Conservation (phyloP, 2,113 vertebrate species). For the Ascaphus truei region DNA sequence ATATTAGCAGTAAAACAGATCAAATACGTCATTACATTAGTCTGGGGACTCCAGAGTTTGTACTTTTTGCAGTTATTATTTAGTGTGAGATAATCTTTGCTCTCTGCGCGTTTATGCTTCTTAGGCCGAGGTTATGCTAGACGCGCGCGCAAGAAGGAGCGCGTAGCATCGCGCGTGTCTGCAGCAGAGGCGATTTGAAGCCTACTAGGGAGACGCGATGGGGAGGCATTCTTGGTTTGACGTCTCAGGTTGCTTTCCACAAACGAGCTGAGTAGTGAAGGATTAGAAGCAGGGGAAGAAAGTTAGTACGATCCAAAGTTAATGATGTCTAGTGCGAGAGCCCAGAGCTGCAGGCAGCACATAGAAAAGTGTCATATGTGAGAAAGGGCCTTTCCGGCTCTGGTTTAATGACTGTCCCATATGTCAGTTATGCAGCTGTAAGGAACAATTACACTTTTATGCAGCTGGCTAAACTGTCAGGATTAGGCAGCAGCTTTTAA, state of each 20-base stretch:
- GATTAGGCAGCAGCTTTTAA: slow-evolving; percentile 36
- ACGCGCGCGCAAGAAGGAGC: too few relatives aligned
- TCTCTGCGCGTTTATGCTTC: too few relatives aligned
- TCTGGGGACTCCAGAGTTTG: too few relatives aligned
- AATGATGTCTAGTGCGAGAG: slow-evolving; percentile 5
- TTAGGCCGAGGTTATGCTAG: too few relatives aligned
- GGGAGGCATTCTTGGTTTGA: slow-evolving; percentile 14
- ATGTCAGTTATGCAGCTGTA: slow-evolving; percentile 50
- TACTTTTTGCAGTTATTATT: too few relatives aligned
- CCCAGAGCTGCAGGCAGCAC: slow-evolving; percentile 17
- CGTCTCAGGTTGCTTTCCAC: background rate
- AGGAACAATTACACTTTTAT: slow-evolving; percentile 51
- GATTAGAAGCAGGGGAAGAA: background rate
- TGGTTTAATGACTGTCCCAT: slow-evolving; percentile 56
- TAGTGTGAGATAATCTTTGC: too few relatives aligned
- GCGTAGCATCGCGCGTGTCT: too few relatives aligned
- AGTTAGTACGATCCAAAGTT: background rate
- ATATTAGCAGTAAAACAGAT: too few relatives aligned
- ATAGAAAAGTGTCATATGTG: slow-evolving; percentile 42
- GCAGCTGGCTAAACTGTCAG: slow-evolving; percentile 40
- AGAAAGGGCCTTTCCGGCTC: slow-evolving; percentile 42
- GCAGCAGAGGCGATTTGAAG: too few relatives aligned
- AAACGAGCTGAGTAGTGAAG: background rate
- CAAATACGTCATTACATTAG: too few relatives aligned
- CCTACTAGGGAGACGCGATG: too few relatives aligned